Base-by-base conservation (phyloP, 92 coral and sea anemone genomes). In the Epizoanthus illoricatus region DNA sequence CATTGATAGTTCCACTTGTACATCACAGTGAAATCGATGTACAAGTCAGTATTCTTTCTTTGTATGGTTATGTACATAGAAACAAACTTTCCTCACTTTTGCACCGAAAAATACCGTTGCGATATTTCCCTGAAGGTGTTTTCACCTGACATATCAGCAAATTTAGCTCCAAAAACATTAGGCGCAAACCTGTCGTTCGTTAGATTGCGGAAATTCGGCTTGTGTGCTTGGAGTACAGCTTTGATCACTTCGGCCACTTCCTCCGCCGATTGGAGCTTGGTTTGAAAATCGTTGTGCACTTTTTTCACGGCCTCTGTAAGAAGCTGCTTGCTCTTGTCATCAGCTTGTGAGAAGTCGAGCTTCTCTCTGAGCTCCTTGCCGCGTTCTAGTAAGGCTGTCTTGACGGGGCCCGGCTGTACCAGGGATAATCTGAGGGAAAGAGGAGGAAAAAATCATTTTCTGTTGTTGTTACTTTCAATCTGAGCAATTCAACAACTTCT, bases 401-500 rank as follows among this genome's bases (percentile, higher is more conserved):
- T n/a, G 12, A 91, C 90, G 45, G 99, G 99, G 19, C 98, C 99
- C 15, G 99, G 95, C 76, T 93, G 96, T n/a, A 96, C 87, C 64
- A 96, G 68, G 15, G 97, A 86, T 72, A 94, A 80, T 73, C 99
- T 96, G 70, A 11, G 23, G 11, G 56, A 13, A 18, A 69, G 20
- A 45, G 2, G 56, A 52, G 56, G 11, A 13, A 52, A 52, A 52
- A 52, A 52, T 52, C 56, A 7, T 52, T 52, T 52, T 12, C 16
- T 52, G 16, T 52, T 52, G 56, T 52, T 52, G 36, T 28, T 28
- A 28, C 36, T 28, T 28, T 28, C 36, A 28, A 28, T 28, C 36
- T 28, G 5, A 12, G 21, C 4, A 5, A 12, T 18, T 59, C 33
- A 4, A 7, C 28, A 9, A 62, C 28, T 19, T 62, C 36, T 62